Conservation (phyloP, 1,140 invertebrate species). For the Macrotrachela quadricornifera region DNA sequence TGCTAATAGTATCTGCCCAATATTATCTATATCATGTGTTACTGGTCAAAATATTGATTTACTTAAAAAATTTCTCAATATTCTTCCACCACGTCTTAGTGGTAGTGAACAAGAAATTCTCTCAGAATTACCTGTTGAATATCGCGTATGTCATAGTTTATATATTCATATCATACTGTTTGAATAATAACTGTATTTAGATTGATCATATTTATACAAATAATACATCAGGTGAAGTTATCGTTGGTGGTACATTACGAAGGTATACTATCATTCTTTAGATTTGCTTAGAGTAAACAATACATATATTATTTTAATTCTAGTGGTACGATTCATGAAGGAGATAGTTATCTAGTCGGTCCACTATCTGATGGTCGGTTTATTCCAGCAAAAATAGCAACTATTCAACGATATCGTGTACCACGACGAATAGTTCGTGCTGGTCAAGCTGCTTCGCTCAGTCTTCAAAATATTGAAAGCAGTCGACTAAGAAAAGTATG, state of each 20-base stretch:
- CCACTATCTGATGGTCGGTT: slow-evolving; percentile 62
- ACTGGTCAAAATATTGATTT: slow-evolving; percentile 48
- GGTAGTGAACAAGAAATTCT: slow-evolving; percentile 46
- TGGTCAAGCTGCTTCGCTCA: slow-evolving; percentile 68
- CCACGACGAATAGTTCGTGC: slow-evolving; percentile 62
- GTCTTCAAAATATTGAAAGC: slow-evolving; percentile 38
- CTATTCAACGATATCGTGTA: slow-evolving; percentile 68
- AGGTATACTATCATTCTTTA: background rate
- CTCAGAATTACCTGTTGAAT: slow-evolving; percentile 36
- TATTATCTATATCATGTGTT: slow-evolving; percentile 84
- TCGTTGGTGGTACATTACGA: slow-evolving; percentile 50
- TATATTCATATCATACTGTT: background rate
- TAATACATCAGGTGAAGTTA: slow-evolving; percentile 30
- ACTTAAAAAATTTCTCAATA: slow-evolving; percentile 49
- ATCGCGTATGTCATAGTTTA: slow-evolving; percentile 22
- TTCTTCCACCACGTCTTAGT: slow-evolving; percentile 47
- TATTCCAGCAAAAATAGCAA: slow-evolving; percentile 49
- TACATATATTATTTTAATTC: slow-evolving; percentile 8
- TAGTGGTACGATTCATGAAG: slow-evolving; percentile 62
- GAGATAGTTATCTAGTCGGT: slow-evolving; percentile 54
- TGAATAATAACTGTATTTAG: slow-evolving; percentile 5
- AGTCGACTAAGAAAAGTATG: slow-evolving; percentile 49
- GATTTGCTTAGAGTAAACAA: background rate
- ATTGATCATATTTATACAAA: slow-evolving; percentile 6
- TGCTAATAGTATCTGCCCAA: slow-evolving; percentile 43